Evolutionary conservation across 2,888 invertebrate genomes (phyloP).

Genomic region (Teinopalpus imperialis): DNA sequence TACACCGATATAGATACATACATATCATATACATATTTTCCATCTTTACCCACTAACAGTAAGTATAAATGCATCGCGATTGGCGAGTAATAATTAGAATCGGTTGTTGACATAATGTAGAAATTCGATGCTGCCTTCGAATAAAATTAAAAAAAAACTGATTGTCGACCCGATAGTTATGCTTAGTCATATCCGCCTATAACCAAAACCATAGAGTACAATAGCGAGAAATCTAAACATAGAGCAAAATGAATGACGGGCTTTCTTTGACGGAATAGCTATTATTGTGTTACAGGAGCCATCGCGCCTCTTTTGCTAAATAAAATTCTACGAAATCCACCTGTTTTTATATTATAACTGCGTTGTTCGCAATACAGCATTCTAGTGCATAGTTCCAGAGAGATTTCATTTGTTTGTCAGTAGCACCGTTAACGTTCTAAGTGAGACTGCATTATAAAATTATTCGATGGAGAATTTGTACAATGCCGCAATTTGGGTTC

Average conservation of each 20-base stretch:
- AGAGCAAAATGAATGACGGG: conserved; percentile 44
- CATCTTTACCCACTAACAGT: conserved; percentile 32
- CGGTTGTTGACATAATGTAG: conserved; percentile 35
- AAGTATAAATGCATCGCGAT: too few relatives aligned
- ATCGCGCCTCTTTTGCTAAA: conserved; percentile 7
- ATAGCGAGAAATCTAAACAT: conserved; percentile 46
- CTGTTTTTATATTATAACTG: not conserved
- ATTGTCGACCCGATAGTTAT: conserved; percentile 53
- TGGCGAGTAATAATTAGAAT: conserved; percentile 21
- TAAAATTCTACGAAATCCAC: not conserved
- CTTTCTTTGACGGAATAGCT: conserved; percentile 40
- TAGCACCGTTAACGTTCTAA: conserved; percentile 28
- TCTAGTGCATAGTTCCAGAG: too few relatives aligned
- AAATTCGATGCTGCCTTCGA: conserved; percentile 31
- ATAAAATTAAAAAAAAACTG: conserved; percentile 47
- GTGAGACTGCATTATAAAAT: conserved; percentile 29
- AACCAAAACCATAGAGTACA: conserved; percentile 45
- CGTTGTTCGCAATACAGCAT: too few relatives aligned
- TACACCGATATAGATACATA: conserved; percentile 36
- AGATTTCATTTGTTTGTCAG: not conserved
- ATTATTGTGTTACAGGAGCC: conserved; percentile 8
- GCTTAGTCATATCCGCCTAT: conserved; percentile 61
- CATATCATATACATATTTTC: conserved; percentile 34
- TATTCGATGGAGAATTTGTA: conserved; percentile 54
- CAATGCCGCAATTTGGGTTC: conserved; percentile 64